A percentile compares a stretch with the other conserved stretches of the same genome.
Evolutionary conservation across 2,113 vertebrate genomes (phyloP).

Genomic region (Agapornis roseicollis): DNA sequence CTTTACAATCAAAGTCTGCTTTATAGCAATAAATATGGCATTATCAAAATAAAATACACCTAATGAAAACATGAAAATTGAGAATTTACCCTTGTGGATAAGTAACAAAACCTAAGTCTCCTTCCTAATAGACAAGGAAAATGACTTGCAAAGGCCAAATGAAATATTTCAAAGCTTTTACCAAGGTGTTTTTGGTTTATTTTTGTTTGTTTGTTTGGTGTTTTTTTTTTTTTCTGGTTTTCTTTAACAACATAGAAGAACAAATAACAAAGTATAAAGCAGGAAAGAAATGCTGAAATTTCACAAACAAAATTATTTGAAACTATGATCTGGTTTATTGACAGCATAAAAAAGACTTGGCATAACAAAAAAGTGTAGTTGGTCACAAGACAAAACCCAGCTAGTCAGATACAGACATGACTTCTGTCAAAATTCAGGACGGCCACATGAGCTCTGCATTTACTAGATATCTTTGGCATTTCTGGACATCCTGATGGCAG

Average conservation of each 20-base stretch:
- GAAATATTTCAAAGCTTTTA: background rate
- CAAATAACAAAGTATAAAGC: background rate
- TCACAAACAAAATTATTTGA: background rate
- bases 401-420: background rate
- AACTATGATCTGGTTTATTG: background rate
- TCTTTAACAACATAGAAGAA: background rate
- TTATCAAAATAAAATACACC: background rate
- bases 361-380: background rate
- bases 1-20: background rate
- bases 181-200: background rate
- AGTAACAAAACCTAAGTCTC: background rate
- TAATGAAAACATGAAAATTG: background rate
- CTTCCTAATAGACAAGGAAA: background rate
- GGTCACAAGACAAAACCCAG: background rate
- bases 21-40: background rate
- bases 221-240: background rate
- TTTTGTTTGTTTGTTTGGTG: background rate
- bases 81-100: background rate
- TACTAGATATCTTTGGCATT: background rate
- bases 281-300: background rate
- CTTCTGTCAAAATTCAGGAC: background rate
- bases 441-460: background rate
- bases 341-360: background rate
- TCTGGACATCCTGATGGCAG: background rate
- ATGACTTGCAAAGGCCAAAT: background rate